These are phyloP conservation scores for Chloropsis hardwickii DNA, from an alignment of 2,113 vertebrate genomes.

Conservation along the genomic window DNA sequence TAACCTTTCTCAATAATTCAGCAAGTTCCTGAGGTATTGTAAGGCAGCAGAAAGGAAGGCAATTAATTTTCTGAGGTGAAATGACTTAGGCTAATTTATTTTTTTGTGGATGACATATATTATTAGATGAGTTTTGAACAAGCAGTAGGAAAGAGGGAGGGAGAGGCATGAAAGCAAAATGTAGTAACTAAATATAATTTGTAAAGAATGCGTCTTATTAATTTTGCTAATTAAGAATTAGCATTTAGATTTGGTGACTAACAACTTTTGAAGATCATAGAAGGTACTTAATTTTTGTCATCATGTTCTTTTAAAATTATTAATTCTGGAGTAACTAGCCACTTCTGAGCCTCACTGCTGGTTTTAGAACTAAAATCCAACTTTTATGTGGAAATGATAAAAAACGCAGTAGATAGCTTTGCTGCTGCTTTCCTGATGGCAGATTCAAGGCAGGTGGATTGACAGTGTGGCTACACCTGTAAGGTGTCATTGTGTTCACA, in stretches of 20 bases:
- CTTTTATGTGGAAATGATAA: neutral
- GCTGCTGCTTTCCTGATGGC: neutral
- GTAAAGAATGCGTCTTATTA: neutral
- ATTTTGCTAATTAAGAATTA: neutral
- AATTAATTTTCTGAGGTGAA: conserved; percentile 28
- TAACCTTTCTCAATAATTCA: conserved; percentile 38
- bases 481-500: neutral
- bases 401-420: neutral
- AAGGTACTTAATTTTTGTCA: neutral
- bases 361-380: neutral
- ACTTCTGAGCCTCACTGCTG: neutral
- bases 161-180: neutral
- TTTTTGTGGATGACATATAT: neutral
- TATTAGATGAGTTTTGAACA: neutral
- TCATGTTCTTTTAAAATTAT: neutral
- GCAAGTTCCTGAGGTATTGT: neutral
- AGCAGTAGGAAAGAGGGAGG: neutral
- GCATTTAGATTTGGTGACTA: neutral
- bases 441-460: neutral
- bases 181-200: neutral
- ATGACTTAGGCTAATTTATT: neutral
- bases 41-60: neutral
- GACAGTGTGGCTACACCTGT: neutral
- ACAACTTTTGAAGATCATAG: neutral
- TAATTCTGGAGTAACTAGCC: neutral